Evolutionary conservation across 1,140 invertebrate species (phyloP), one percentile per base, ranked within the genome.

Genomic region (Drosophila rufa): DNA sequence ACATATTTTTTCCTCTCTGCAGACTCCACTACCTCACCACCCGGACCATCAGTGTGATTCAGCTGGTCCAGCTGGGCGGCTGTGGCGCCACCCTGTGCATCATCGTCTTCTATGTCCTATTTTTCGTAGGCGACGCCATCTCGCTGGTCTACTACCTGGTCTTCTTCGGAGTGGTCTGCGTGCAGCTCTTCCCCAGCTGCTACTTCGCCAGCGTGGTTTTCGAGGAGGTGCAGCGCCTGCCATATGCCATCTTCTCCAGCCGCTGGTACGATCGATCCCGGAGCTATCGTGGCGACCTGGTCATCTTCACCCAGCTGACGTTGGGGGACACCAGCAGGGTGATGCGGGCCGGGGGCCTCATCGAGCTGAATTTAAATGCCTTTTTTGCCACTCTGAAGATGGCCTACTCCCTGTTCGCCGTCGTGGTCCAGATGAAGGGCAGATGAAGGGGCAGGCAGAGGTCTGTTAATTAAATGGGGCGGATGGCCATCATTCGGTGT

Each of bases 331-430:
- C 33, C 27, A 42, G 48, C 3, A 27, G 56, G 4, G 65, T 75
- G 1, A 74, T 87, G n/a, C 62, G 53, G 69, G 82, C 90, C 2
- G 85, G 84, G 3, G 82, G 80, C 12, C 25, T 92, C 19, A 62
- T 92, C 5, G 62, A 64, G 27, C 67, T 92, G 1, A 82, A 84
- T 59, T 27, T 92, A 36, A 70, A 84, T 27, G 79, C 76, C 17
- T 92, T 92, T 12, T 90, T 79, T 59, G 78, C 67, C 40, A 92
- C 86, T 7, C 48, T 86, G 0, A 92, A 87, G 50, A 90, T 84
- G 77, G 85, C 90, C 15, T 92, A 92, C 56, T 87, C 90, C 4
- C 66, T 92, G 27, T 90, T 92, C 17, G 78, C 85, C 8, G 75
- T 92, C 4, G 66, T 84, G 5, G 50, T 58, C 40, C 79, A 9